Conservation (phyloP, 2,888 invertebrate genomes). For the Papilio demoleus region DNA sequence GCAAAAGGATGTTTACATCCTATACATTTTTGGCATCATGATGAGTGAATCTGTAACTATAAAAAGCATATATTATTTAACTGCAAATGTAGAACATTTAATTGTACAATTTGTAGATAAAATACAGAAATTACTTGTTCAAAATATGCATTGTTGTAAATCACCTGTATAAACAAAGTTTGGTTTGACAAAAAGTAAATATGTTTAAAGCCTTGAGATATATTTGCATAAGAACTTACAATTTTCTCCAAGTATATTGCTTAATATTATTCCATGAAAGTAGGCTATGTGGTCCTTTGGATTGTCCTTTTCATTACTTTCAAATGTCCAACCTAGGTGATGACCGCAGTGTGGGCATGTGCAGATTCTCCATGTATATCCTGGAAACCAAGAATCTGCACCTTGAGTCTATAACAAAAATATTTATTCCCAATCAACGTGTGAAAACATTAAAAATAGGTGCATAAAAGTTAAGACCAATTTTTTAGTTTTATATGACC, state of each 20-base stretch:
- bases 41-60: conserved; percentile 83
- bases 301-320: conserved; percentile 59
- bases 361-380: conserved; percentile 85
- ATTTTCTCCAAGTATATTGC: conserved; percentile 77
- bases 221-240: conserved; percentile 61
- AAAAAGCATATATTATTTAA: conserved; percentile 46
- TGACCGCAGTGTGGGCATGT: conserved; percentile 84
- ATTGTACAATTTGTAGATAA: too few species aligned
- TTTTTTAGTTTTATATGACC: too few species aligned
- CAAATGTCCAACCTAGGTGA: conserved; percentile 86
- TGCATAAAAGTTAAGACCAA: background rate
- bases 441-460: background rate
- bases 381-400: conserved; percentile 86
- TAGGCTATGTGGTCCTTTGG: conserved; percentile 54
- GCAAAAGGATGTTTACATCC: conserved; percentile 55
- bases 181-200: background rate
- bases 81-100: background rate
- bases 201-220: conserved; percentile 8
- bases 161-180: conserved; percentile 3
- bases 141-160: background rate
- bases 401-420: conserved; percentile 72
- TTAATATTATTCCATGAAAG: conserved; percentile 77
- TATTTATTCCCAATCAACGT: background rate
- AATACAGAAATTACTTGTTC: background rate
- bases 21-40: conserved; percentile 80